These are phyloP conservation scores for Tinea pellionella DNA, from an alignment of 2,888 invertebrate species.

Conservation along the genomic window DNA sequence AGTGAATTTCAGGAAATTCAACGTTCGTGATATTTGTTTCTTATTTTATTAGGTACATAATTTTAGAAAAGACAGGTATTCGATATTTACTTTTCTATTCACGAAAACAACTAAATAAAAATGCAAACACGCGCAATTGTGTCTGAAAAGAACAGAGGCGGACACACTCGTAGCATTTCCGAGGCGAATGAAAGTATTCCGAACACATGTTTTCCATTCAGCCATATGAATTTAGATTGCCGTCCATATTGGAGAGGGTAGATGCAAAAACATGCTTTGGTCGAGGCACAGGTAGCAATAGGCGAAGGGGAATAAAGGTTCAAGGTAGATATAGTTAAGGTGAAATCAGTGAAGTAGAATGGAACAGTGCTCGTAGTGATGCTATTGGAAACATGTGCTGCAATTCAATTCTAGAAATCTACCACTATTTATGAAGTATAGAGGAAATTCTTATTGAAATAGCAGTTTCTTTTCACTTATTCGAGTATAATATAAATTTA, in stretches of 20 bases:
- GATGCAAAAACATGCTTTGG: slow-evolving; percentile 26
- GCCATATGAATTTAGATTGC: slow-evolving; percentile 64
- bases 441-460: not conserved
- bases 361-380: not conserved
- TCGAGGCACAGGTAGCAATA: slow-evolving; percentile 20
- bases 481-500: not conserved
- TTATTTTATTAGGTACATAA: too few species aligned
- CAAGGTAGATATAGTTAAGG: slow-evolving; percentile 24
- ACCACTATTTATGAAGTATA: not conserved
- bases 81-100: slow-evolving; percentile 34
- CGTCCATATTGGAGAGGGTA: slow-evolving; percentile 51
- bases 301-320: slow-evolving; percentile 43
- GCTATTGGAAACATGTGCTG: slow-evolving; percentile 4
- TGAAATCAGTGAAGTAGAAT: slow-evolving; percentile 8
- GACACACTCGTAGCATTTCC: slow-evolving; percentile 30
- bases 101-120: slow-evolving; percentile 66
- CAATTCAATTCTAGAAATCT: not conserved
- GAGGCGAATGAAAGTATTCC: slow-evolving; percentile 40
- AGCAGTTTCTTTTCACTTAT: not conserved
- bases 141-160: slow-evolving; percentile 53
- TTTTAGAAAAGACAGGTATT: too few species aligned
- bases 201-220: slow-evolving; percentile 50
- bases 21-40: too few species aligned
- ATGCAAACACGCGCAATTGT: slow-evolving; percentile 65
- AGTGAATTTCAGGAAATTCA: too few species aligned